phyloP scores from a whole-genome alignment of 2,113 vertebrate genomes.

The Notarius lentiginosus region DNA sequence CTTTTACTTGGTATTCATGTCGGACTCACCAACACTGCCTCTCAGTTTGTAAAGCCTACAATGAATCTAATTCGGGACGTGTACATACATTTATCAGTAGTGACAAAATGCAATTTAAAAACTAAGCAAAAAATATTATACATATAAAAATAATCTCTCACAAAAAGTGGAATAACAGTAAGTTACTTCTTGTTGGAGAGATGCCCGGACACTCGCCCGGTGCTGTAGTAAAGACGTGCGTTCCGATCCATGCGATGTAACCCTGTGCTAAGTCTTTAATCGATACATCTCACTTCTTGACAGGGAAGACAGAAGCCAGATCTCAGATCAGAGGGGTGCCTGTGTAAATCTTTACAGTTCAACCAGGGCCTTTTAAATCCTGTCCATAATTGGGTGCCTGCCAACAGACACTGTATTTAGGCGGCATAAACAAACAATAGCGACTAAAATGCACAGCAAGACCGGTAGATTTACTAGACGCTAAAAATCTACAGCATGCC shows the following conservation, averaged over 20 bases:
- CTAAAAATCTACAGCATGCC: background rate
- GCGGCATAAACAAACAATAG: constrained; percentile 65
- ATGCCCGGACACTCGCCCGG: constrained; percentile 30
- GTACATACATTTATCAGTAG: background rate
- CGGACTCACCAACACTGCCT: constrained; percentile 1
- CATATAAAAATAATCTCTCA: background rate
- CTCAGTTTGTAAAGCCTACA: constrained; percentile 19
- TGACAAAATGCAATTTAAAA: background rate
- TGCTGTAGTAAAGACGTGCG: constrained; percentile 43
- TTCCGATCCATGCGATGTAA: constrained; percentile 67
- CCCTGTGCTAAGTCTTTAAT: constrained; percentile 77
- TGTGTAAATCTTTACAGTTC: constrained; percentile 79
- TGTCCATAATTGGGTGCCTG: constrained; percentile 73
- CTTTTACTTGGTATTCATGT: constrained; percentile 48
- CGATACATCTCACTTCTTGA: constrained; percentile 76
- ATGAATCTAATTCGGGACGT: background rate
- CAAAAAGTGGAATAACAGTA: background rate
- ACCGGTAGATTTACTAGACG: background rate
- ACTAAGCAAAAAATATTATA: background rate
- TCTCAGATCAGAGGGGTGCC: constrained; percentile 74
- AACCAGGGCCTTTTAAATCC: constrained; percentile 74
- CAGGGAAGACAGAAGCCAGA: constrained; percentile 73
- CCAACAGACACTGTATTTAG: constrained; percentile 65
- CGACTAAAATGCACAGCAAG: constrained; percentile 2
- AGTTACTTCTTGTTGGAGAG: constrained; percentile 16